phyloP scores from a whole-genome alignment of 1,140 invertebrate genomes.

The Odontomachus brunneus region DNA sequence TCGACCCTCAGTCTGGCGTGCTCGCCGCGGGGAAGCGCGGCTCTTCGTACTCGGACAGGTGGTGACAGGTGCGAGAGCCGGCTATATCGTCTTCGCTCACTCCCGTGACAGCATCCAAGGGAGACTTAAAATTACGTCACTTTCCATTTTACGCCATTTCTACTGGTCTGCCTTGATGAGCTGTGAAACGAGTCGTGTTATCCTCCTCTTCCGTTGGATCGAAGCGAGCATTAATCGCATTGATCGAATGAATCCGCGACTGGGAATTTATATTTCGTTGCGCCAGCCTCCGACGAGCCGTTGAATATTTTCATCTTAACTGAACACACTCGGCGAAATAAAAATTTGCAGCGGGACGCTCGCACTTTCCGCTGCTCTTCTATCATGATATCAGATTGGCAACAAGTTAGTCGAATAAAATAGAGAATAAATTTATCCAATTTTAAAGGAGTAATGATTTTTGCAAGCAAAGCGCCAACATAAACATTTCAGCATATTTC shows the following conservation, averaged over 20 bases:
- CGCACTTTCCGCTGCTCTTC: no score
- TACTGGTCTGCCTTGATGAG: conserved; percentile 37
- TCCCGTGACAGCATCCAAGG: conserved; percentile 41
- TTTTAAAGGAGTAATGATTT: no score
- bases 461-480: no score
- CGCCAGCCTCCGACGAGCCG: background rate
- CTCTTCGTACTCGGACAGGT: background rate
- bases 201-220: background rate
- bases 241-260: background rate
- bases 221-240: background rate
- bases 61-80: conserved; percentile 25
- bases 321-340: background rate
- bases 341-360: background rate
- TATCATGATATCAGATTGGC: no score
- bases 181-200: conserved; percentile 29
- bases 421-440: no score
- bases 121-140: conserved; percentile 63
- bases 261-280: background rate
- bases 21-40: conserved; percentile 15
- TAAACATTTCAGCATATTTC: no score
- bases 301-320: conserved; percentile 2
- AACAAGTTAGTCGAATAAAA: no score
- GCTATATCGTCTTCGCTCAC: conserved; percentile 13
- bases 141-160: conserved; percentile 66
- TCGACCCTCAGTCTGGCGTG: conserved; percentile 27